Percentiles rank a stretch among this genome's conserved stretches.
These are phyloP conservation scores for Drosophila athabasca DNA, from an alignment of 1,140 invertebrate genomes.

Conservation along the genomic window DNA sequence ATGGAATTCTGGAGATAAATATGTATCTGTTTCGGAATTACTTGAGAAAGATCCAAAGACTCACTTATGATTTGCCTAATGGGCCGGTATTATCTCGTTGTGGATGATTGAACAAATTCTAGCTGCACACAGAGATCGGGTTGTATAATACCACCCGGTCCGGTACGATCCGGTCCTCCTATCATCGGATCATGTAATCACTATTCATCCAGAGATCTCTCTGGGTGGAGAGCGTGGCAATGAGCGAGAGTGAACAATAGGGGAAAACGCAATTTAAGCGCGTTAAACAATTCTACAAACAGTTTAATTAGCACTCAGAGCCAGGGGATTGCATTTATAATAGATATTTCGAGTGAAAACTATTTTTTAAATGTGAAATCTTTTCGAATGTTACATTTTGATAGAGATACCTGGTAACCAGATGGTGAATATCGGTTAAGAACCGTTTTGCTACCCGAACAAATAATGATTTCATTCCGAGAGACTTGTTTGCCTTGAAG, in stretches of 20 bases:
- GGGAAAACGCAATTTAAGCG: conserved; percentile 20
- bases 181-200: too few species aligned
- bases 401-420: too few species aligned
- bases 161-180: too few species aligned
- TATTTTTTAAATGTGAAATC: conserved; percentile 9
- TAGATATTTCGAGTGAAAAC: conserved; percentile 30
- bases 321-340: neutral
- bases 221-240: too few species aligned
- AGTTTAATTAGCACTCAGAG: conserved; percentile 63
- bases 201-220: neutral
- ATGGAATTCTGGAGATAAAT: too few species aligned
- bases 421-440: neutral
- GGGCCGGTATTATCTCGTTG: neutral
- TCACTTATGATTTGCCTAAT: too few species aligned
- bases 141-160: conserved; percentile 26
- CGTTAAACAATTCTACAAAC: conserved; percentile 64
- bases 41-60: too few species aligned
- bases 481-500: conserved; percentile 23
- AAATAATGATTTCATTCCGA: conserved; percentile 14
- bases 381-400: too few species aligned
- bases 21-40: too few species aligned
- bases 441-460: neutral
- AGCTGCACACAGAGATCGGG: conserved; percentile 27
- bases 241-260: neutral
- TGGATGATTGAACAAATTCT: conserved; percentile 25